A percentile compares a stretch with the other conserved stretches of the same genome.
These are phyloP conservation scores for Serrognathus titanus DNA, from an alignment of 2,888 invertebrate species.

Conservation along the genomic window DNA sequence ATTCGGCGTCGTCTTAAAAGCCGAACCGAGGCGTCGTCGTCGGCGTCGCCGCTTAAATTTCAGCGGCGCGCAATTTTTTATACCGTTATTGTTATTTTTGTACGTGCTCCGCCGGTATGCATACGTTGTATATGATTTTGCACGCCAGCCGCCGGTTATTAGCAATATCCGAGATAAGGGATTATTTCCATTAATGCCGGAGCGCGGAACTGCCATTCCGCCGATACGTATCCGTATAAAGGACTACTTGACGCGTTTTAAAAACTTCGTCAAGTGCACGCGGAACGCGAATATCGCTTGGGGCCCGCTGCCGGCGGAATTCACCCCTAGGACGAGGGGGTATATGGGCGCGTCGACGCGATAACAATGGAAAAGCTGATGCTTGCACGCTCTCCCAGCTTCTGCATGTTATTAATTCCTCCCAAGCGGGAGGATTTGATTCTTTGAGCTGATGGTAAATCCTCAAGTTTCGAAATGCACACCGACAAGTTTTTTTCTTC, in stretches of 20 bases:
- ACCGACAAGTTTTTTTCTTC: too few species aligned
- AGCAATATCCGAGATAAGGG: slow-evolving; percentile 23
- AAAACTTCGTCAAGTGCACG: slow-evolving; percentile 19
- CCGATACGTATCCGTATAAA: slow-evolving; percentile 21
- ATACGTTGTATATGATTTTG: neutral
- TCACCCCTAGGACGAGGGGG: neutral
- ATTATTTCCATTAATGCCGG: slow-evolving; percentile 24
- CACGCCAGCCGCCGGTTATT: slow-evolving; percentile 7
- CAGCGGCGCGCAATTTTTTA: neutral
- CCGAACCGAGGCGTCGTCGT: too few species aligned
- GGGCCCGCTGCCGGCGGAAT: neutral
- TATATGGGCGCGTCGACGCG: neutral
- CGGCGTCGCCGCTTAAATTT: too few species aligned
- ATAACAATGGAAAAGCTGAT: slow-evolving; percentile 3
- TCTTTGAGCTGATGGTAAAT: too few species aligned
- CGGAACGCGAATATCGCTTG: neutral
- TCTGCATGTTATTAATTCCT: too few species aligned
- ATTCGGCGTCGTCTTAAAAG: too few species aligned
- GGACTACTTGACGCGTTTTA: slow-evolving; percentile 22
- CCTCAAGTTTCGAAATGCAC: too few species aligned
- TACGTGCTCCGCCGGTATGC: slow-evolving; percentile 5
- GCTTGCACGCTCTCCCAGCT: neutral
- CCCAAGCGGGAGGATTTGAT: too few species aligned
- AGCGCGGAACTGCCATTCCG: slow-evolving; percentile 21
- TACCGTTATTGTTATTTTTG: slow-evolving; percentile 14